Conservation (phyloP, 2,888 invertebrate species). For the Dicranocentrus wangi region DNA sequence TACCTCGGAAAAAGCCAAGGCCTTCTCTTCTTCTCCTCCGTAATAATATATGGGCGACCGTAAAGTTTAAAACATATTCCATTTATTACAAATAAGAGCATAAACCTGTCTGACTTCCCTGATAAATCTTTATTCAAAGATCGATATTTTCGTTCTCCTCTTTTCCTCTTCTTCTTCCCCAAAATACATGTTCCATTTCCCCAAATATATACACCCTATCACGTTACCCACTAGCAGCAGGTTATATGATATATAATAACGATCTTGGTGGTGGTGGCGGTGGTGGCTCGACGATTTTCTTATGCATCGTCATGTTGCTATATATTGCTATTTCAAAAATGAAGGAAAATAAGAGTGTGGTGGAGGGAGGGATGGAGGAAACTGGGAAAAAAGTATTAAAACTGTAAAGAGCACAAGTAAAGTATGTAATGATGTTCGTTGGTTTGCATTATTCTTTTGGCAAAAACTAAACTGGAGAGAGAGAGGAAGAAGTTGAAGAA, state of each 20-base stretch:
- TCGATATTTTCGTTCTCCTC: constrained; percentile 47
- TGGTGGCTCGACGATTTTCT: neutral
- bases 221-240: too few species aligned
- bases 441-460: constrained; percentile 15
- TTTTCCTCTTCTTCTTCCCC: constrained; percentile 21
- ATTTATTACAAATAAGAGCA: constrained; percentile 70
- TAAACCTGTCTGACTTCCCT: constrained; percentile 69
- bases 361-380: neutral
- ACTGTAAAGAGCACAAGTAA: constrained; percentile 32
- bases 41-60: constrained; percentile 48
- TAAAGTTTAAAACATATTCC: constrained; percentile 70
- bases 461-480: neutral
- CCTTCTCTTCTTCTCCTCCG: too few species aligned
- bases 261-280: constrained; percentile 26
- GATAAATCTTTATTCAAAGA: constrained; percentile 68
- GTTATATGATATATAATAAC: constrained; percentile 14
- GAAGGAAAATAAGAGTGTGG: constrained; percentile 1
- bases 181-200: neutral
- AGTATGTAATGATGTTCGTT: constrained; percentile 38
- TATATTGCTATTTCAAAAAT: constrained; percentile 29
- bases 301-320: neutral
- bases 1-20: constrained; percentile 33
- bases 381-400: constrained; percentile 22
- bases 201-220: neutral
- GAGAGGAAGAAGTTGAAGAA: neutral